Conservation (phyloP, 2,797 vertebrate genomes). For the Peromyscus eremicus region DNA sequence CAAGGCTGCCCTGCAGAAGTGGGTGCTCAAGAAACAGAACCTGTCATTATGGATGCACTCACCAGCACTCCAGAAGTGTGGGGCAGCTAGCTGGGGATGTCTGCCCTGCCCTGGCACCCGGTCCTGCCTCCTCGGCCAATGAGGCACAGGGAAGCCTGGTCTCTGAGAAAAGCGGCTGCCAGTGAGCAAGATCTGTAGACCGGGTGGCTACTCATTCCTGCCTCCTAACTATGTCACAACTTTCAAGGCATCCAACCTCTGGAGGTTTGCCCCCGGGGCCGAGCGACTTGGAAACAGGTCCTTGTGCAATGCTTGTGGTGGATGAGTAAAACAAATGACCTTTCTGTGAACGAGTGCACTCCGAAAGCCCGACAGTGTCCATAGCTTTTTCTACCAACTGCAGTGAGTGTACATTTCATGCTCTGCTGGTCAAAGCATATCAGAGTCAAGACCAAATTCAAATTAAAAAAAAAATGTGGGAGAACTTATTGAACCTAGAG, state of each 20-base stretch:
- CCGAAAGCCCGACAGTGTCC: neutral
- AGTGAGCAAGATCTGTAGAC: neutral
- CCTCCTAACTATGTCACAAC: neutral
- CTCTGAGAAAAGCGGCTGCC: neutral
- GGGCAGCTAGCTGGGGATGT: neutral
- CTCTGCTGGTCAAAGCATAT: neutral
- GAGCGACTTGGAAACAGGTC: neutral
- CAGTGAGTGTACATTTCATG: neutral
- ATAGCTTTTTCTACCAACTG: neutral
- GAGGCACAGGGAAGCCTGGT: neutral
- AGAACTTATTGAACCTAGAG: constrained; percentile 56
- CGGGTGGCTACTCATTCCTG: neutral
- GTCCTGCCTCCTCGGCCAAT: neutral
- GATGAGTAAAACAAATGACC: neutral
- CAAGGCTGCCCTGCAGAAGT: constrained; percentile 27
- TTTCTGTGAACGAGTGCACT: constrained; percentile 1
- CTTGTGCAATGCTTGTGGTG: constrained; percentile 33
- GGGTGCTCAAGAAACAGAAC: constrained; percentile 46
- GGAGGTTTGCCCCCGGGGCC: neutral
- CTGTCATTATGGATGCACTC: neutral
- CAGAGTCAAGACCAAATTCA: constrained; percentile 15
- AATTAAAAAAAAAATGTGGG: neutral
- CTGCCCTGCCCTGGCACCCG: neutral
- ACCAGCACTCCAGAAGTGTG: neutral
- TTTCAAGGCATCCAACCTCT: neutral